These are phyloP conservation scores for Pogonocherus hispidulus DNA, from an alignment of 2,888 invertebrate genomes.

Conservation along the genomic window DNA sequence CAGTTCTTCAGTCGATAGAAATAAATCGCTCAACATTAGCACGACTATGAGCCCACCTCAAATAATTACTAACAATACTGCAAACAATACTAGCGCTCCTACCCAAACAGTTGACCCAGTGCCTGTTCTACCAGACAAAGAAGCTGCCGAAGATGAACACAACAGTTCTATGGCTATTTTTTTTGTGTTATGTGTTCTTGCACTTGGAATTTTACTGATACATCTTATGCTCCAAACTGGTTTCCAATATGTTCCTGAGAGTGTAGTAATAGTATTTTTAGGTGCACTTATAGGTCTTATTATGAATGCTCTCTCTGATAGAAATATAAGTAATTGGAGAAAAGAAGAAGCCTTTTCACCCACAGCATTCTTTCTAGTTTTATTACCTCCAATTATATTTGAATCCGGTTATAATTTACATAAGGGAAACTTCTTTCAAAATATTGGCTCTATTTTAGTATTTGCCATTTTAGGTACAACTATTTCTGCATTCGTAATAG, in stretches of 20 bases:
- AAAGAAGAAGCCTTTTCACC: slow-evolving; percentile 99
- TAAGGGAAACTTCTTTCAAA: slow-evolving; percentile 96
- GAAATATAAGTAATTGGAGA: slow-evolving; percentile 94
- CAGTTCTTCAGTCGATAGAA: not conserved
- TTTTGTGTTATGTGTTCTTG: slow-evolving; percentile 95
- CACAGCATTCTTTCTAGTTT: slow-evolving; percentile 96
- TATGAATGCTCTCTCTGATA: slow-evolving; percentile 89
- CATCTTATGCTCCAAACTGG: slow-evolving; percentile 96
- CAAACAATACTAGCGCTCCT: slow-evolving; percentile 66
- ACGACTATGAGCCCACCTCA: slow-evolving; percentile 34
- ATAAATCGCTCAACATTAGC: slow-evolving; percentile 10
- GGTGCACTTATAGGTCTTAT: slow-evolving; percentile 94
- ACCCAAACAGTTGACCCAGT: slow-evolving; percentile 81
- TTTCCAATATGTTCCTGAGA: slow-evolving; percentile 97
- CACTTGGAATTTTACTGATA: slow-evolving; percentile 93
- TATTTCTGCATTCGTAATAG: slow-evolving; percentile 97
- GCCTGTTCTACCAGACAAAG: slow-evolving; percentile 88
- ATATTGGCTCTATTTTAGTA: slow-evolving; percentile 97
- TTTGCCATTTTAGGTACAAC: slow-evolving; percentile 98
- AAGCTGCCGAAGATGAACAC: slow-evolving; percentile 95
- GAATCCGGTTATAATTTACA: slow-evolving; percentile 99
- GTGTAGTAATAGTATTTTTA: slow-evolving; percentile 95
- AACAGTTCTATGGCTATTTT: slow-evolving; percentile 98
- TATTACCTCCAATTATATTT: slow-evolving; percentile 98
- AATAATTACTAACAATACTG: slow-evolving; percentile 53